Conservation (phyloP, 2,797 vertebrate genomes). For the Hyperoplus immaculatus region DNA sequence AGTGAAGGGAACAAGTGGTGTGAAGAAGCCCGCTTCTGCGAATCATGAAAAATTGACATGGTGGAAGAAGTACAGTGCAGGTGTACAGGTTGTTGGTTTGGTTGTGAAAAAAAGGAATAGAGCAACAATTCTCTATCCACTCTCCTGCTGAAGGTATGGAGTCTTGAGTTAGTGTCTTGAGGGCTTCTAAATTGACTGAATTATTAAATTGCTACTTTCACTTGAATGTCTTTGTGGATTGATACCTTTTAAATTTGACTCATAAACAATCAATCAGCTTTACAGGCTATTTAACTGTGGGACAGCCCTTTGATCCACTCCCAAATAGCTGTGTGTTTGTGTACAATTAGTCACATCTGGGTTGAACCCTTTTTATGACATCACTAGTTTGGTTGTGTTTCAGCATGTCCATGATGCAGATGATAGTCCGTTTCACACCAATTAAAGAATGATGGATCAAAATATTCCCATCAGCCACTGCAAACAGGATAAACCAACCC, state of each 20-base stretch:
- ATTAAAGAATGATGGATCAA: neutral
- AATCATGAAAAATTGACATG: constrained; percentile 21
- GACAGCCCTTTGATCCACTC: neutral
- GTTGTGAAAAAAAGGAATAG: neutral
- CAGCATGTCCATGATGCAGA: neutral
- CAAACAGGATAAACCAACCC: neutral
- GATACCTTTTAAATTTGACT: neutral
- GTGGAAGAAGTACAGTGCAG: constrained; percentile 13
- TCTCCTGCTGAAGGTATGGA: neutral
- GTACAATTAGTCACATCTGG: constrained; percentile 20
- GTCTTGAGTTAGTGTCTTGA: neutral
- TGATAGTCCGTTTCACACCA: constrained; percentile 6
- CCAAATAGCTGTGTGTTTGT: neutral
- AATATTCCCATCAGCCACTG: neutral
- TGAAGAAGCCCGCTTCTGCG: neutral
- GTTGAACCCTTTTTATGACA: constrained; percentile 2
- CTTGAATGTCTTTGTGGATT: neutral
- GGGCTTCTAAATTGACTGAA: neutral
- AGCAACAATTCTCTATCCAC: neutral
- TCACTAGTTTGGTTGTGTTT: neutral
- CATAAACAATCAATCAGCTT: neutral
- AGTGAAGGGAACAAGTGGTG: neutral
- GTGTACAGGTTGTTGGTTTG: neutral
- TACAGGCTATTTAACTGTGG: neutral
- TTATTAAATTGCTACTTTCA: neutral